phyloP scores from a whole-genome alignment of 2,113 vertebrate genomes.

The Promerops cafer region DNA sequence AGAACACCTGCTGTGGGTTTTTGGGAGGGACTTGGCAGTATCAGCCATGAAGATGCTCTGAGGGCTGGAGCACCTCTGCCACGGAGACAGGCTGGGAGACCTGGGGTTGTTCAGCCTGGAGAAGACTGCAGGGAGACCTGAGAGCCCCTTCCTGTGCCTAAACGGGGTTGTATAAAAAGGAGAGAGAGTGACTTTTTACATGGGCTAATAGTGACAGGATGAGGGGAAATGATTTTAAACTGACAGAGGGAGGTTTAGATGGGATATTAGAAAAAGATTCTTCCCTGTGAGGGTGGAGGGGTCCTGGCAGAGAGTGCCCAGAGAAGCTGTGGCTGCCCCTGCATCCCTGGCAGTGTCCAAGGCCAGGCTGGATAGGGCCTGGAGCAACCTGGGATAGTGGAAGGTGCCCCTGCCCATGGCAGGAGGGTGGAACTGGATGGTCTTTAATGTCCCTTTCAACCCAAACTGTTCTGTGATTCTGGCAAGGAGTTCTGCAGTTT shows the following conservation, averaged over 20 bases:
- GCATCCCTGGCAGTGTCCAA: not conserved
- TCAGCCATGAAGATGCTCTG: not conserved
- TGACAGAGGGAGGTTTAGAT: not conserved
- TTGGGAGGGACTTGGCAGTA: rapidly evolving
- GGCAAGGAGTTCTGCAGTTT: not conserved
- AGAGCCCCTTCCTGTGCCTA: not conserved
- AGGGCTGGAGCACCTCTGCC: not conserved
- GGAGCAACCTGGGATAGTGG: not conserved
- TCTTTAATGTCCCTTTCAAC: not conserved
- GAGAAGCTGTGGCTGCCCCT: not conserved
- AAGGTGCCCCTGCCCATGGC: not conserved
- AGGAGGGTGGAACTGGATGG: not conserved
- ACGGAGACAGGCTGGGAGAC: not conserved
- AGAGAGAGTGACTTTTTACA: not conserved
- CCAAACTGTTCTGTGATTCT: not conserved
- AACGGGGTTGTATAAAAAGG: not conserved
- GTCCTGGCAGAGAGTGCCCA: not conserved
- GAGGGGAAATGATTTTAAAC: not conserved
- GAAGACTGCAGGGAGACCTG: not conserved
- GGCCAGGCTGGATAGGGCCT: rapidly evolving
- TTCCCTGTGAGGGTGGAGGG: rapidly evolving
- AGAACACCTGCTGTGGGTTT: not conserved
- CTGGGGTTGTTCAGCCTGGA: not conserved
- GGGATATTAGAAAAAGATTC: not conserved
- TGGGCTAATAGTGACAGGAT: not conserved